Evolutionary conservation across 92 coral and sea anemone species (phyloP), one percentile per base, ranked within the genome.

Genomic region (Heliopora coerulea): DNA sequence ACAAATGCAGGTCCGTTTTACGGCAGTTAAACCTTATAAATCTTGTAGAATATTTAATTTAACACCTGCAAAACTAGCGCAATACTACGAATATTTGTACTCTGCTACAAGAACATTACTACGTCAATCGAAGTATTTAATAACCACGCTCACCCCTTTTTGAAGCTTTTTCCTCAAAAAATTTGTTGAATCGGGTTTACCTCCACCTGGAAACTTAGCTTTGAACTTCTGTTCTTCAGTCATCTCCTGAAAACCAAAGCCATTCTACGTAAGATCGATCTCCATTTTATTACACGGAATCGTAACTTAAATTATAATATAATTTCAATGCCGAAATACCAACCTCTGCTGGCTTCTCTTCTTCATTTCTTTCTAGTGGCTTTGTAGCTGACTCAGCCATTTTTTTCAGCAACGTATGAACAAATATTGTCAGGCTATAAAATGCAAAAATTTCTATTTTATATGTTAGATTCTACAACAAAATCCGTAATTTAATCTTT

Each of bases 221-320:
- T 77, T 84, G 64, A 95, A 88, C 74, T 95, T 95, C 82, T 86
- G 86, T 68, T 95, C 99, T 74, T 95, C 99, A 52, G 96, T 65
- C 68, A 83, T 74, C 96, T 87, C 60, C 64, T 79, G n/a, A 46
- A 46, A 8, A 46, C n/a, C 7, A 6, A 8, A 15, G n/a, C 12
- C 42, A 4, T 37, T 4, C 12, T 37, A 4, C 5, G n/a, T n/a
- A n/a, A n/a, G n/a, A n/a, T n/a, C 12, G 12, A 37, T 37, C 5
- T 37, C 12, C 42, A 37, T 4, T 4, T 37, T 37, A 37, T 37
- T 37, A 37, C 42, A 37, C 42, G 12, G 12, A 37, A 37, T 37
- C 5, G 12, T 37, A 5, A 12, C 42, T 37, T 12, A n/a, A n/a
- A n/a, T 50, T 5, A 50, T 6, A 50, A 5, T 17, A 50, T 5